phyloP scores from a whole-genome alignment of 2,888 invertebrate species.

The Drosophila lacicola region DNA sequence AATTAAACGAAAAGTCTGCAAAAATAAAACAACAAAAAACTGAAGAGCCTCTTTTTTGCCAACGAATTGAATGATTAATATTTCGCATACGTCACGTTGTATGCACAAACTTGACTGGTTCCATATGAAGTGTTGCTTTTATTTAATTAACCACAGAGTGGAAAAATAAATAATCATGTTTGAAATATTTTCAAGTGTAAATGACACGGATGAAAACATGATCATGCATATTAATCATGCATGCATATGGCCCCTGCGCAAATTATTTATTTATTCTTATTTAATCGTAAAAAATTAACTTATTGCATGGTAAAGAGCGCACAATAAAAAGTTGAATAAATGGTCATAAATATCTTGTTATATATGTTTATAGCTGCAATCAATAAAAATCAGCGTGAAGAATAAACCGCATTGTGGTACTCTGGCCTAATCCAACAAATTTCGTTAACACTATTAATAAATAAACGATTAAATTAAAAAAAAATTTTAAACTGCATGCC shows the following conservation, averaged over 20 bases:
- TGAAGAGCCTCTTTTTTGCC: not conserved
- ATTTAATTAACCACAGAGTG: conserved; percentile 55
- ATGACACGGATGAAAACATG: conserved; percentile 1
- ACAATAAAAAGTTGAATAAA: not conserved
- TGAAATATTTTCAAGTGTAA: conserved; percentile 6
- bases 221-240: conserved; percentile 1
- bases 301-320: not conserved
- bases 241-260: not conserved
- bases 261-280: not conserved
- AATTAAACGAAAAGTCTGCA: conserved; percentile 6
- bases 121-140: conserved; percentile 24
- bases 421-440: no score
- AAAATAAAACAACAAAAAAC: conserved; percentile 5
- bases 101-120: not conserved
- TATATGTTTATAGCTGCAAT: no score
- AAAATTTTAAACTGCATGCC: no score
- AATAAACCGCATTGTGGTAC: no score
- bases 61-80: conserved; percentile 36
- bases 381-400: no score
- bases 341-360: not conserved
- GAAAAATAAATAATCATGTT: conserved; percentile 5
- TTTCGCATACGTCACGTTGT: conserved; percentile 21
- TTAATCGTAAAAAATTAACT: not conserved
- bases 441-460: no score
- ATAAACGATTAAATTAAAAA: no score